Evolutionary conservation across 2,797 vertebrate species (phyloP).

Genomic region (Erethizon dorsatum): DNA sequence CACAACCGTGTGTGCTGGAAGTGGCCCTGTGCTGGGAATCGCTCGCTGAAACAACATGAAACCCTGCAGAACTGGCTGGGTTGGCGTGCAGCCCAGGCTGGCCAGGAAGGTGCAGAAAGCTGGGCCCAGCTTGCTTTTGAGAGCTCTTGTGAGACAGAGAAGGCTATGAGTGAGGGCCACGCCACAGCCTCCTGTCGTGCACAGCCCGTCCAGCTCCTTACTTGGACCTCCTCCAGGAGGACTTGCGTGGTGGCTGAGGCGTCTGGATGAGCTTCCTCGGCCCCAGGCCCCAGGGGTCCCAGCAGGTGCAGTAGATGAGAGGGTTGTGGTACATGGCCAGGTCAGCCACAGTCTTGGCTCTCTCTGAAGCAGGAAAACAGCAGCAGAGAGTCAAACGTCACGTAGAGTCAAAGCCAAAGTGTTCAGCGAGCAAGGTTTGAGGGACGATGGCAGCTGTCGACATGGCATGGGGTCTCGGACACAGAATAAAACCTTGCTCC

Average conservation of each 20-base stretch:
- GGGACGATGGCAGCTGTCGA: not conserved
- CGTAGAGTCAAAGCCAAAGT: not conserved
- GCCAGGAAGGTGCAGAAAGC: not conserved
- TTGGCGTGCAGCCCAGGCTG: not conserved
- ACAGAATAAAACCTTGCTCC: not conserved
- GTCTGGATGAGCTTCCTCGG: slow-evolving; percentile 77
- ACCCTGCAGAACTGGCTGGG: not conserved
- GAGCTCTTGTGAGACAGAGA: not conserved
- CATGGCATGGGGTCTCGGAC: not conserved
- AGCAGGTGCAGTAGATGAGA: slow-evolving; percentile 84
- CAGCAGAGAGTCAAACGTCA: not conserved
- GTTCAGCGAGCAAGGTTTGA: not conserved
- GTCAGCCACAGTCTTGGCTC: not conserved
- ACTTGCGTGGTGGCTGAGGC: slow-evolving; percentile 41
- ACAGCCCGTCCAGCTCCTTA: slow-evolving; percentile 57
- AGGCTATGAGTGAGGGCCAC: not conserved
- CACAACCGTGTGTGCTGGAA: not conserved
- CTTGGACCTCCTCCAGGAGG: slow-evolving; percentile 62
- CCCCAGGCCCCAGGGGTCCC: slow-evolving; percentile 83
- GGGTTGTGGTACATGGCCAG: slow-evolving; percentile 75
- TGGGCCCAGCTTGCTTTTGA: not conserved
- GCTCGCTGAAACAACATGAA: not conserved
- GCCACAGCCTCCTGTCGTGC: no score
- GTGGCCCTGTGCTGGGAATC: not conserved
- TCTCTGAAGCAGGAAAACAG: not conserved